Percentiles rank a stretch among this genome's conserved stretches.
Conservation (phyloP, 1,140 invertebrate genomes). For the Oscheius sp. region DNA sequence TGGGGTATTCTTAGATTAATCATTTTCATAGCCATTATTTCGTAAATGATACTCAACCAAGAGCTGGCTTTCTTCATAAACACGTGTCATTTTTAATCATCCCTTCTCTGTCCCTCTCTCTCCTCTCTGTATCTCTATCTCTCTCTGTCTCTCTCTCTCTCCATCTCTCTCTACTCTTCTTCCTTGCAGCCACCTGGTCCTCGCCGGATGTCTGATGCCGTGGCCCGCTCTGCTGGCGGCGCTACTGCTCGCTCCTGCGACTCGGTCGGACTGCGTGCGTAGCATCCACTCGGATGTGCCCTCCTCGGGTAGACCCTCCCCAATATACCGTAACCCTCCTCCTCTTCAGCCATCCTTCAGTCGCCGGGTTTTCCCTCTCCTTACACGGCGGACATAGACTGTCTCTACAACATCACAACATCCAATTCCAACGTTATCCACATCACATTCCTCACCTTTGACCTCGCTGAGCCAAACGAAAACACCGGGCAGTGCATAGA, state of each 20-base stretch:
- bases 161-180: not conserved
- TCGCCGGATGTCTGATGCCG: not conserved
- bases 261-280: not conserved
- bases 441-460: slow-evolving; percentile 22
- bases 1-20: not conserved
- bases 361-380: slow-evolving; percentile 15
- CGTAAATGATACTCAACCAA: not conserved
- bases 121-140: not conserved
- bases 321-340: not conserved
- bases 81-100: not conserved
- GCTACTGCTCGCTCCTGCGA: not conserved
- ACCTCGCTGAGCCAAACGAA: slow-evolving; percentile 7
- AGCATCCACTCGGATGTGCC: not conserved
- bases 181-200: not conserved
- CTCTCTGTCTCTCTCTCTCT: not conserved
- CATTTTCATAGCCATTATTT: not conserved
- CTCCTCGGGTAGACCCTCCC: not conserved
- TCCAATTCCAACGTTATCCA: slow-evolving; percentile 22
- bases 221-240: not conserved
- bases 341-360: slow-evolving; percentile 16
- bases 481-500: slow-evolving; percentile 25
- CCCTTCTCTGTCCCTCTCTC: not conserved
- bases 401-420: slow-evolving; percentile 25
- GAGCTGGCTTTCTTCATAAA: not conserved
- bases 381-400: slow-evolving; percentile 10